Percentiles rank a stretch among this genome's conserved stretches.
These are phyloP conservation scores for Chelon labrosus DNA, from an alignment of 2,797 vertebrate species.

Conservation along the genomic window DNA sequence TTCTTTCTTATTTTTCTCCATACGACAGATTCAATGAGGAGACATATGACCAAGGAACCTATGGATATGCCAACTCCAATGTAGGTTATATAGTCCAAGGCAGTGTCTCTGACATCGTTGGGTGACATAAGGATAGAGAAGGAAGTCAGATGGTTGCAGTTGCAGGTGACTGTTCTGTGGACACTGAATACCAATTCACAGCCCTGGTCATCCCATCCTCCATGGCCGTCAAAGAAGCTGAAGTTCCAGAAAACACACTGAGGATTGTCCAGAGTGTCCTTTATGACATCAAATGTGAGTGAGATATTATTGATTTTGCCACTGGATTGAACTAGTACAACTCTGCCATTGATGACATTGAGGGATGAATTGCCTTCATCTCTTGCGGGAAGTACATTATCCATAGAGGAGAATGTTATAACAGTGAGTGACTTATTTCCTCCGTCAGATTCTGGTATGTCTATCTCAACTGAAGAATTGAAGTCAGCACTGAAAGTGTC, in stretches of 20 bases:
- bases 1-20: conserved; percentile 91
- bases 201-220: conserved; percentile 86
- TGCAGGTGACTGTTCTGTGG: conserved; percentile 75
- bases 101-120: fast-evolving
- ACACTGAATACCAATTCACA: conserved; percentile 55
- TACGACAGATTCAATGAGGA: conserved; percentile 88
- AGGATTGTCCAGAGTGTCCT: conserved; percentile 54
- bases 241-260: conserved; percentile 95
- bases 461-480: conserved; percentile 77
- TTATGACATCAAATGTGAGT: conserved; percentile 82
- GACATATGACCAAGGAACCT: conserved; percentile 85
- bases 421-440: conserved; percentile 69
- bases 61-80: conserved; percentile 90
- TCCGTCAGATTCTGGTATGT: conserved; percentile 61
- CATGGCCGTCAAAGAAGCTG: conserved; percentile 53
- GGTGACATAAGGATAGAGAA: conserved; percentile 95
- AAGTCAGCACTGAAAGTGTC: conserved; percentile 51
- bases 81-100: conserved; percentile 85
- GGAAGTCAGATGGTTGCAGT: conserved; percentile 90
- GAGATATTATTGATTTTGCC: conserved; percentile 74
- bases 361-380: conserved; percentile 50
- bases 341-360: conserved; percentile 74
- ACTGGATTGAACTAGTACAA: conserved; percentile 83
- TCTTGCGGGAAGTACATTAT: conserved; percentile 71
- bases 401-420: conserved; percentile 84